Percentiles rank a stretch among this genome's conserved stretches.
These are phyloP conservation scores for Drosophila teissieri DNA, from an alignment of 1,140 invertebrate genomes.

Conservation along the genomic window DNA sequence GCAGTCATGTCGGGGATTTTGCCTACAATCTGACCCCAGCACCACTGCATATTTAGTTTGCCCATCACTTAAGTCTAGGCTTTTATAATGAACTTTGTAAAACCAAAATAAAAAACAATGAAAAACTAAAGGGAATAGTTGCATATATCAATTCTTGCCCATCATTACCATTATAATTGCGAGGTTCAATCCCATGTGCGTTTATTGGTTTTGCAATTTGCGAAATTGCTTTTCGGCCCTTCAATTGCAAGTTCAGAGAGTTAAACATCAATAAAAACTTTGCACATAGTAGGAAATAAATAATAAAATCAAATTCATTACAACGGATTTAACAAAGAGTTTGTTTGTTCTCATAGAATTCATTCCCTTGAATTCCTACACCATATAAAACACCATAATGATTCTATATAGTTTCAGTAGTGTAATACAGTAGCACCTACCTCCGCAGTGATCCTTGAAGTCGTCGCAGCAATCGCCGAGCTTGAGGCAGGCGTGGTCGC, in stretches of 20 bases:
- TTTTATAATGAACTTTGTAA: conserved; percentile 45
- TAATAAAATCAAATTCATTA: no score
- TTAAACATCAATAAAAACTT: conserved; percentile 19
- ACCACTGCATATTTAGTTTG: conserved; percentile 3
- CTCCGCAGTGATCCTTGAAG: conserved; percentile 93
- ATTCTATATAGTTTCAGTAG: no score
- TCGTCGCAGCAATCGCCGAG: conserved; percentile 94
- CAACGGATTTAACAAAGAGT: no score
- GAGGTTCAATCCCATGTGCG: conserved; percentile 6
- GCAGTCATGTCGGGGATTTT: conserved; percentile 27
- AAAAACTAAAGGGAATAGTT: neutral
- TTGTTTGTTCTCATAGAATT: no score
- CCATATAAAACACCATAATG: no score
- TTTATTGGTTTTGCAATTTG: conserved; percentile 30
- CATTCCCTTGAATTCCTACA: no score
- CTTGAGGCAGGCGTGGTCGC: conserved; percentile 94
- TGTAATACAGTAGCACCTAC: conserved; percentile 85
- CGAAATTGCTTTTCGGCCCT: conserved; percentile 22
- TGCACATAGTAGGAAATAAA: no score
- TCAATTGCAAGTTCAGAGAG: no score
- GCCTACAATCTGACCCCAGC: conserved; percentile 14
- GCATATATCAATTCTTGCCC: neutral
- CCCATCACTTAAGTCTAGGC: conserved; percentile 43
- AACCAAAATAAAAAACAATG: neutral
- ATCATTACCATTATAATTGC: conserved; percentile 4